A percentile compares a stretch with the other conserved stretches of the same genome.
These are phyloP conservation scores for Anguilla rostrata DNA, from an alignment of 2,113 vertebrate genomes.

Conservation along the genomic window DNA sequence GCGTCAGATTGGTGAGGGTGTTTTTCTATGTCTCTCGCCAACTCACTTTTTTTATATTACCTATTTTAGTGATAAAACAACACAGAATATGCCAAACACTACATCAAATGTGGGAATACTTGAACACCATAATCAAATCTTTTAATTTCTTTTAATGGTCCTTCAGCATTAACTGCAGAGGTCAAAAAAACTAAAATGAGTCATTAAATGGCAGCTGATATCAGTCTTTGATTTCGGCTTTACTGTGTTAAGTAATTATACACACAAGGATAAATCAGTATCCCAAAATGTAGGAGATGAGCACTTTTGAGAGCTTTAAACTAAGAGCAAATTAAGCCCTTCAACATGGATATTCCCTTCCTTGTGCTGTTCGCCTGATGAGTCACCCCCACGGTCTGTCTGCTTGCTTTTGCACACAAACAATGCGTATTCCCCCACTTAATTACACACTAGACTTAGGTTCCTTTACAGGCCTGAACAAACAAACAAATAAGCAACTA, in stretches of 20 bases:
- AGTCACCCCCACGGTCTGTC: background rate
- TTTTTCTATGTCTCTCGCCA: background rate
- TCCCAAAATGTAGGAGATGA: background rate
- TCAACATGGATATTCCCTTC: background rate
- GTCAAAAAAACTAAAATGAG: background rate
- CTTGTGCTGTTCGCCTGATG: background rate
- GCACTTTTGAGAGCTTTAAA: slow-evolving; percentile 2
- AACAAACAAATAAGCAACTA: slow-evolving; percentile 29
- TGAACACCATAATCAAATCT: background rate
- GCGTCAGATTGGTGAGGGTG: slow-evolving; percentile 36
- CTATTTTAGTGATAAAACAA: background rate
- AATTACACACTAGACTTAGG: slow-evolving; percentile 27
- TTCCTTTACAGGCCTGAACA: background rate
- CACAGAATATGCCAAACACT: background rate
- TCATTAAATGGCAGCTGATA: background rate
- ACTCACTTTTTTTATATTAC: background rate
- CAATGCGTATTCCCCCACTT: slow-evolving; percentile 12
- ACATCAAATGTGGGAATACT: background rate
- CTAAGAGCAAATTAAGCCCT: background rate
- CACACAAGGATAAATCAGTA: background rate
- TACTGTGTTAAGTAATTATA: background rate
- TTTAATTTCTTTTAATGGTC: background rate
- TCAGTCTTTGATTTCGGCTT: background rate
- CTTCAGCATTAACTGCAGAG: background rate
- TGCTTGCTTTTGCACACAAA: slow-evolving; percentile 7